These are phyloP conservation scores for Drosophila arawakana DNA, from an alignment of 1,140 invertebrate genomes.

Conservation along the genomic window DNA sequence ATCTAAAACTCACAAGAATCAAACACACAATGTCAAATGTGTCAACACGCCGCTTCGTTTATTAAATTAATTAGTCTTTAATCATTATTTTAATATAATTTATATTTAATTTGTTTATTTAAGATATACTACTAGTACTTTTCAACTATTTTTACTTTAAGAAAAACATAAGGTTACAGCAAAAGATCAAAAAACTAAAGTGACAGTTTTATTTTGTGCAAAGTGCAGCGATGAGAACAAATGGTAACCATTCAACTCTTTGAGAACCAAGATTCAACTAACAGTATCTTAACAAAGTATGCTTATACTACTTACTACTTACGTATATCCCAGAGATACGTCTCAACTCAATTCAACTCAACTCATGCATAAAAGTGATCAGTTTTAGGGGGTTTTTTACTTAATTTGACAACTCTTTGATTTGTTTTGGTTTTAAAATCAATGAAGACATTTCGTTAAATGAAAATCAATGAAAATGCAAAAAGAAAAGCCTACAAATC, in stretches of 20 bases:
- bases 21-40: slow-evolving; percentile 32
- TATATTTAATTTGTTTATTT: slow-evolving; percentile 31
- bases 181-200: slow-evolving; percentile 62
- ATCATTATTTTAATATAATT: slow-evolving; percentile 11
- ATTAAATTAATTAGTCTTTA: slow-evolving; percentile 36
- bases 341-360: slow-evolving; percentile 26
- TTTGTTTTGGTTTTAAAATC: slow-evolving; percentile 56
- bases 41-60: slow-evolving; percentile 49
- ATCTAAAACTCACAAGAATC: slow-evolving; percentile 22
- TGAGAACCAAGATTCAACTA: slow-evolving; percentile 69
- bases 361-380: slow-evolving; percentile 80
- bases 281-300: slow-evolving; percentile 19
- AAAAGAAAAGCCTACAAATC: slow-evolving; percentile 82
- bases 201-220: slow-evolving; percentile 67
- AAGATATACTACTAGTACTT: slow-evolving; percentile 37
- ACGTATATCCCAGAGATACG: slow-evolving; percentile 34
- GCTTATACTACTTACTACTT: slow-evolving; percentile 1
- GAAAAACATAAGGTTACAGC: slow-evolving; percentile 40
- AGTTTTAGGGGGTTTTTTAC: slow-evolving; percentile 36
- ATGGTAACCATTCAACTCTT: slow-evolving; percentile 64
- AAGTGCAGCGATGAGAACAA: slow-evolving; percentile 49
- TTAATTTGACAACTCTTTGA: slow-evolving; percentile 44
- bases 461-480: slow-evolving; percentile 15
- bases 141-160: slow-evolving; percentile 46
- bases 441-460: slow-evolving; percentile 53